These are phyloP conservation scores for Pao palembangensis DNA, from an alignment of 2,113 vertebrate genomes.

Conservation along the genomic window DNA sequence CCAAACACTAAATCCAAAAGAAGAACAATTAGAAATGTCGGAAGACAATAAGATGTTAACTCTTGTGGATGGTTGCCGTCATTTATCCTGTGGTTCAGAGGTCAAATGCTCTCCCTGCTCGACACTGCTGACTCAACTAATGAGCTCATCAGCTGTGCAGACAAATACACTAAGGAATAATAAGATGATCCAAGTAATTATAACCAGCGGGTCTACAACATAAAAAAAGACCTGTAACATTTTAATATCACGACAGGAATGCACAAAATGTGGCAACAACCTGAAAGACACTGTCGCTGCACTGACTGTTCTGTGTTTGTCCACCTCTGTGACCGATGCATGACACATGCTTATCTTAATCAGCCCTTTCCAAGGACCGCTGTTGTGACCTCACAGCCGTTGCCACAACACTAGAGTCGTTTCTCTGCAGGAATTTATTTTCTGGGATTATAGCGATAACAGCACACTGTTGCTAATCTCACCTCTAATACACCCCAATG, in stretches of 20 bases:
- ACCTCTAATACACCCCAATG: too few species aligned
- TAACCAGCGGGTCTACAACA: neutral
- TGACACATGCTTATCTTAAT: conserved; percentile 3
- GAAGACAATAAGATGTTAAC: neutral
- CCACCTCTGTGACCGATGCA: neutral
- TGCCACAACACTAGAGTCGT: conserved; percentile 28
- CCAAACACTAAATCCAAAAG: neutral
- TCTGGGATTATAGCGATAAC: conserved; percentile 4
- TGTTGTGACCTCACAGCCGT: conserved; percentile 18
- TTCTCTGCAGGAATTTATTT: conserved; percentile 11
- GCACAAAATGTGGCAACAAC: neutral
- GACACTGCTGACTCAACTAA: conserved; percentile 55
- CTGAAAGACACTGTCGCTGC: neutral
- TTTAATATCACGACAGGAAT: too few species aligned
- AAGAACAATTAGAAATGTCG: neutral
- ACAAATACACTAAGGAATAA: conserved; percentile 9
- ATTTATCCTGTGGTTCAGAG: conserved; percentile 19
- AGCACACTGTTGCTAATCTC: conserved; percentile 2
- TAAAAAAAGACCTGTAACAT: too few species aligned
- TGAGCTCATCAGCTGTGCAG: neutral
- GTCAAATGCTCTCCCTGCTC: conserved; percentile 47
- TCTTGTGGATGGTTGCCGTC: neutral
- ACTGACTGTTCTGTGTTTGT: neutral
- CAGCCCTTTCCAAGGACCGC: conserved; percentile 13
- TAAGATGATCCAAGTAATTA: neutral